Evolutionary conservation across 1,140 invertebrate genomes (phyloP).

Genomic region (Drosophila sechellia): DNA sequence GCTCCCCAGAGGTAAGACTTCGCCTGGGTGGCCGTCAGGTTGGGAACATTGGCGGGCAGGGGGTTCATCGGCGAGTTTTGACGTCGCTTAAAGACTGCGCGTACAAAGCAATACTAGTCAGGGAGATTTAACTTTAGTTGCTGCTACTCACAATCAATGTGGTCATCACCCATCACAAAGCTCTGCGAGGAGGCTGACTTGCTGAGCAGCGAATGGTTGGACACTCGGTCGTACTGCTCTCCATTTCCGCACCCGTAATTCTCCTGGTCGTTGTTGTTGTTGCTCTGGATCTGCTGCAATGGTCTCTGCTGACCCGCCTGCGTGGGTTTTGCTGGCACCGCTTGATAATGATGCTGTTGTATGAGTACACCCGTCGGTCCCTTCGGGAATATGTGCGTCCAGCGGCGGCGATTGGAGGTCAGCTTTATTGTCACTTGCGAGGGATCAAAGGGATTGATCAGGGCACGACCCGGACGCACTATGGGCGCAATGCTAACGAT

Average conservation of each 20-base stretch:
- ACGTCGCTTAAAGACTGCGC: conserved; percentile 65
- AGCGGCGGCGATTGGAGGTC: conserved; percentile 97
- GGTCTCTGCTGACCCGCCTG: conserved; percentile 21
- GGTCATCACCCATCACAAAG: conserved; percentile 55
- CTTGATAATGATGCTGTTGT: conserved; percentile 97
- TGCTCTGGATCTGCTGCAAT: conserved; percentile 27
- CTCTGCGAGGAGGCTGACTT: conserved; percentile 55
- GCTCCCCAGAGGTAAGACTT: conserved; percentile 94
- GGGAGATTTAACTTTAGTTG: not conserved
- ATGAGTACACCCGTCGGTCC: conserved; percentile 95
- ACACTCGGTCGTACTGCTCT: conserved; percentile 67
- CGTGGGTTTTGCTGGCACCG: conserved; percentile 86
- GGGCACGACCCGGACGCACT: conserved; percentile 89
- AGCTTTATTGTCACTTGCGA: conserved; percentile 98
- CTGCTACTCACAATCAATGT: conserved; percentile 63
- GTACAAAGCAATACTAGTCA: not conserved
- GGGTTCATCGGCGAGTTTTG: conserved; percentile 67
- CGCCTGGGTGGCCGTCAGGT: conserved; percentile 85
- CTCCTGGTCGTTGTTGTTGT: conserved; percentile 69
- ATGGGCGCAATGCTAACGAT: conserved; percentile 85
- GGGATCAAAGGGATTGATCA: conserved; percentile 99
- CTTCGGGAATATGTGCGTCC: conserved; percentile 99
- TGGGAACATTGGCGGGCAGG: conserved; percentile 55
- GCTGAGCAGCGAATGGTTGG: conserved; percentile 56
- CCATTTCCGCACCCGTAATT: conserved; percentile 33